Conservation (phyloP, 2,797 vertebrate species). For the Valencia hispanica region DNA sequence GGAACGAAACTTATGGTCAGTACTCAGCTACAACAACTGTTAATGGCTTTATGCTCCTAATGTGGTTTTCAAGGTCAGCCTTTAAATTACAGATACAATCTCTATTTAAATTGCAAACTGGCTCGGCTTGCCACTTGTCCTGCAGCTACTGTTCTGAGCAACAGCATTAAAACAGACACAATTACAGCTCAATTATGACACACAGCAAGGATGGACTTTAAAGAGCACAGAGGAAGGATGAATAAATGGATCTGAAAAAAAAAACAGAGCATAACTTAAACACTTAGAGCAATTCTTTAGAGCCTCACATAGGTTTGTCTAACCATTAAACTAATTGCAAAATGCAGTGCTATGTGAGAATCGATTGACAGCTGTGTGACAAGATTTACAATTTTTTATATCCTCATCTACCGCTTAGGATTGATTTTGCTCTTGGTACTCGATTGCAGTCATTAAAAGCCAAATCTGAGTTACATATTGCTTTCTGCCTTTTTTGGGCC, state of each 20-base stretch:
- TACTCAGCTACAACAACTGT: neutral
- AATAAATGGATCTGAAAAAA: conserved; percentile 3
- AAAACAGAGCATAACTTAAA: neutral
- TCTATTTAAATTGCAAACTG: conserved; percentile 25
- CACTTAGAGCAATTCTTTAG: neutral
- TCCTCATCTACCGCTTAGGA: conserved; percentile 1
- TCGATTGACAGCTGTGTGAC: conserved; percentile 6
- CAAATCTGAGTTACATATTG: conserved; percentile 13
- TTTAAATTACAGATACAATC: conserved; percentile 31
- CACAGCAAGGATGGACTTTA: neutral
- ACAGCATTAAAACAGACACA: conserved; percentile 2
- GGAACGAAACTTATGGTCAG: conserved; percentile 18
- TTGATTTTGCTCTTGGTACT: conserved; percentile 11
- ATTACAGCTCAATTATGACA: conserved; percentile 8
- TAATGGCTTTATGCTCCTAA: conserved; percentile 14
- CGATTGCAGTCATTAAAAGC: conserved; percentile 8
- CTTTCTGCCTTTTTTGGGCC: conserved; percentile 13
- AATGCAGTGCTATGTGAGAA: neutral
- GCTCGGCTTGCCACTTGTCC: conserved; percentile 12
- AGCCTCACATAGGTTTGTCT: neutral
- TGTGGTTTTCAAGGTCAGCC: conserved; percentile 45
- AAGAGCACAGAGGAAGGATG: neutral
- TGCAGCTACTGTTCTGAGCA: neutral
- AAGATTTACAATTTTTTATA: conserved; percentile 19
- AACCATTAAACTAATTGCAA: conserved; percentile 1